Percentiles rank a stretch among this genome's conserved stretches.
Conservation (phyloP, 2,113 vertebrate species). For the Porphyrio hochstetteri region DNA sequence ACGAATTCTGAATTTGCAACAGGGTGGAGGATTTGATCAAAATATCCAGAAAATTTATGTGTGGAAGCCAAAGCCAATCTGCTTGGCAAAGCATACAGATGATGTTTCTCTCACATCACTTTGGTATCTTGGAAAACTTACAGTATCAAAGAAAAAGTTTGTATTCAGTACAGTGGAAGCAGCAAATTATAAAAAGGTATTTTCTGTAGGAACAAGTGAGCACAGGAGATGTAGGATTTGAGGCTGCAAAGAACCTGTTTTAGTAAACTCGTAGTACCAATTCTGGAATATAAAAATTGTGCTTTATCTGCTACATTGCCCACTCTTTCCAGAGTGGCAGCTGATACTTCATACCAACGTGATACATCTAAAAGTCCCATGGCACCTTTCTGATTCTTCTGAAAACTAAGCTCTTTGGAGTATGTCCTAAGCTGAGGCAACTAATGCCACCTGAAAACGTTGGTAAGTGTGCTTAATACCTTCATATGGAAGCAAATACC, state of each 20-base stretch:
- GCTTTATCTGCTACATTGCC: background rate
- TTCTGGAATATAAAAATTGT: background rate
- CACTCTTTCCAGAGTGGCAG: background rate
- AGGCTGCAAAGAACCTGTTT: background rate
- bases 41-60: constrained; percentile 68
- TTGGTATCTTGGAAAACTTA: constrained; percentile 63
- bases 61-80: constrained; percentile 64
- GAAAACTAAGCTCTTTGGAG: background rate
- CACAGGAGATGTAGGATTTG: background rate
- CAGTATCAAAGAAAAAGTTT: constrained; percentile 52
- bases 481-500: background rate
- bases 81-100: constrained; percentile 59
- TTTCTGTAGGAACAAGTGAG: background rate
- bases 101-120: constrained; percentile 50
- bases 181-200: background rate
- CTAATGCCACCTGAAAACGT: background rate
- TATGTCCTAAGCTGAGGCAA: background rate
- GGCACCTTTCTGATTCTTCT: background rate
- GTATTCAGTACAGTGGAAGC: constrained; percentile 1
- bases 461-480: background rate
- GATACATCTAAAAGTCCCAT: background rate
- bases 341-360: background rate
- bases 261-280: background rate
- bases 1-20: constrained; percentile 49
- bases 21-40: constrained; percentile 67